Evolutionary conservation across 2,113 vertebrate species (phyloP).

Genomic region (Polypterus senegalus): DNA sequence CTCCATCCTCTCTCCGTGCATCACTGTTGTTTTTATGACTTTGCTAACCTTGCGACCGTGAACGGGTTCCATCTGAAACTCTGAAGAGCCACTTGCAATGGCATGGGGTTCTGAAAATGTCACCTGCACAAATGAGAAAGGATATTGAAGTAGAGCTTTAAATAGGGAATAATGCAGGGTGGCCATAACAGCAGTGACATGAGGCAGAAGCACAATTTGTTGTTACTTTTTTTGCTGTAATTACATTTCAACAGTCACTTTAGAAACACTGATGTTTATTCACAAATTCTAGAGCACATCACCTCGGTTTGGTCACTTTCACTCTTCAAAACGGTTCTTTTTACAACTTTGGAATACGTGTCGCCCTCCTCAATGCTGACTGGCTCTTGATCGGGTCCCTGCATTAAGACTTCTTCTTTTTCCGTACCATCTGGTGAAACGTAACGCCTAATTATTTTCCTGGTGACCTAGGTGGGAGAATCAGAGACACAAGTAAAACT

Average conservation of each 20-base stretch:
- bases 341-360: constrained; percentile 73
- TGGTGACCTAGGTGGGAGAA: constrained; percentile 60
- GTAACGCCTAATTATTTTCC: constrained; percentile 75
- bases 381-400: constrained; percentile 58
- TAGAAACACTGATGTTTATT: not conserved
- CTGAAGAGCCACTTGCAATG: constrained; percentile 44
- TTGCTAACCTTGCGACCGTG: constrained; percentile 89
- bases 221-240: too few species aligned
- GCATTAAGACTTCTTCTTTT: constrained; percentile 64
- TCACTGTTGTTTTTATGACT: constrained; percentile 79
- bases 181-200: too few species aligned
- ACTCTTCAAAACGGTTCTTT: constrained; percentile 75
- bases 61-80: constrained; percentile 72
- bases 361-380: constrained; percentile 67
- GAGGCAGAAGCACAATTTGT: too few species aligned
- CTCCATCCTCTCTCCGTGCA: constrained; percentile 76
- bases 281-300: not conserved
- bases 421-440: constrained; percentile 68
- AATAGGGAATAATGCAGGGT: not conserved
- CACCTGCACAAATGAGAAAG: constrained; percentile 39
- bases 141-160: not conserved
- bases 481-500: too few species aligned
- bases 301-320: constrained; percentile 71
- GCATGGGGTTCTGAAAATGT: constrained; percentile 59
- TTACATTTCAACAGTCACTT: too few species aligned